Conservation (phyloP, 2,797 vertebrate species). For the Pogonophryne albipinna region DNA sequence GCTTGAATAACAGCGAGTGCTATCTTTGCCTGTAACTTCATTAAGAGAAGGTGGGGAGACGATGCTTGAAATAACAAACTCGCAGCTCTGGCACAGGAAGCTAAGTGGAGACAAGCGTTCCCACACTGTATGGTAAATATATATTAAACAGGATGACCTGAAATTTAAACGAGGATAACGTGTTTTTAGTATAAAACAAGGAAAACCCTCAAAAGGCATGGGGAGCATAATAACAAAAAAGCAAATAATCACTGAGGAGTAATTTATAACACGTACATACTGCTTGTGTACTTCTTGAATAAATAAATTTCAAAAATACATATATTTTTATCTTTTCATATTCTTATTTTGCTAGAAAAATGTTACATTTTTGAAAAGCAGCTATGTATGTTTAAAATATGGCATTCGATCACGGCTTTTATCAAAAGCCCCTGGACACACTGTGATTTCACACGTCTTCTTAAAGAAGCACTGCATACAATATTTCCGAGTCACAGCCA, state of each 20-base stretch:
- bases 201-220: conserved; percentile 30
- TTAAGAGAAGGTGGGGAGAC: conserved; percentile 51
- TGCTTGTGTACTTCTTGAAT: conserved; percentile 72
- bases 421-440: conserved; percentile 42
- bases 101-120: conserved; percentile 25
- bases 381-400: conserved; percentile 71
- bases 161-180: conserved; percentile 43
- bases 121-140: conserved; percentile 16
- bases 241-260: conserved; percentile 46
- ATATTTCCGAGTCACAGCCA: conserved; percentile 34
- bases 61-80: conserved; percentile 57
- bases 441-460: conserved; percentile 46
- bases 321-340: conserved; percentile 62
- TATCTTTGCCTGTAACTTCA: conserved; percentile 54
- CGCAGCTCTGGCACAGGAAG: conserved; percentile 28
- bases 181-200: conserved; percentile 53
- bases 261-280: conserved; percentile 72
- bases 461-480: conserved; percentile 47
- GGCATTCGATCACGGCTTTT: conserved; percentile 58
- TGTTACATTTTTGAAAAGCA: conserved; percentile 65
- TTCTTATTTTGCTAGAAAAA: conserved; percentile 63
- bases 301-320: conserved; percentile 85
- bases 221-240: conserved; percentile 14
- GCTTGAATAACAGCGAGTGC: conserved; percentile 56
- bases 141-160: conserved; percentile 21